Base-by-base conservation (phyloP, 2,888 invertebrate species). In the Sipha maydis region DNA sequence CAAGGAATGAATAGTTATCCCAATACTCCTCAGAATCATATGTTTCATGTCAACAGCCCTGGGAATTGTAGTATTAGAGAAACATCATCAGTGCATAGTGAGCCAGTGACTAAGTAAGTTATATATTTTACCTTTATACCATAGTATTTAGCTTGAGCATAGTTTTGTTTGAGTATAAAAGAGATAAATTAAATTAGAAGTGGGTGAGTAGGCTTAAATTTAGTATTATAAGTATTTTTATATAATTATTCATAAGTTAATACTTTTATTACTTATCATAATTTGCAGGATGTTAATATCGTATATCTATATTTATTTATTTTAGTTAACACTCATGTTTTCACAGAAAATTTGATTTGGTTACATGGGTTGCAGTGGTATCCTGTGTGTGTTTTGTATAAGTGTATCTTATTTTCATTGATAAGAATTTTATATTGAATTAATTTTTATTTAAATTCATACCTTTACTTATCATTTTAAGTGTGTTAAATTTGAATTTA, bases 41-140 rank as follows among this genome's bases (percentile, higher is more conserved):
- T 92, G 91, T 93, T 92, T 90, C 95, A 95, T 92, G 95, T 96
- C 92, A 94, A 93, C 48, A 93, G 94, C 88, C 96, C 96, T 0
- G 96, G 73, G n/a, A 88, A 88, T 67, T 73, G 88, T 75, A 88
- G 88, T 92, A 94, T 94, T 76, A 93, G 95, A 90, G 95, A 95
- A 92, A 95, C 95, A 85, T 95, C 95, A 89, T 95, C 95, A 90
- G 96, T 96, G 89, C 94, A 94, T 90, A 95, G 95, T 94, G 90
- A 89, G 71, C 89, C 78, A 38, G 73, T 69, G 17, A 83, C 67
- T 41, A 90, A 89, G 90, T 90, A 89, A 82, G 88, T 61, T 73
- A 73, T 38, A 34, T 48, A 78, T 5, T 54, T 38, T 8, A 80
- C 71, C 9, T 71, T 85, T 79, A 34, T 41, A 9, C 34, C 73